phyloP scores from a whole-genome alignment of 2,113 vertebrate species.

The Phaethon lepturus region DNA sequence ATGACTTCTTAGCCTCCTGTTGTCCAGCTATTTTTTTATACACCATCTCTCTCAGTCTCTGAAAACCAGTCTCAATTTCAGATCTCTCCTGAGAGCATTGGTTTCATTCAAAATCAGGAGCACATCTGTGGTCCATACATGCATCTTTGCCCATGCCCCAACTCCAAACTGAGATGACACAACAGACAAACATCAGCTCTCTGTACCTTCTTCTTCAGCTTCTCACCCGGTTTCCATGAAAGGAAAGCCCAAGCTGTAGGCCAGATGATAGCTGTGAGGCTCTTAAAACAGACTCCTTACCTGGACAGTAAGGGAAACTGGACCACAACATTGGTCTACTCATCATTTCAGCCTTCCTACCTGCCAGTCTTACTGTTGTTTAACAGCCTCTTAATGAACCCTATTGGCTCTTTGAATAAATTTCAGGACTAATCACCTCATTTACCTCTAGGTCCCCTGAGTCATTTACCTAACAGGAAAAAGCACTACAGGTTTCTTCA shows the following conservation, averaged over 20 bases:
- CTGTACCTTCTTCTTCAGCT: not conserved
- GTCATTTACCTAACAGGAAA: not conserved
- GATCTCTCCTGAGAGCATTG: not conserved
- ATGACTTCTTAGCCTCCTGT: not conserved
- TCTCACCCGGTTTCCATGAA: not conserved
- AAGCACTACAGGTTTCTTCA: not conserved
- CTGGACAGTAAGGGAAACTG: not conserved
- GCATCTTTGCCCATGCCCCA: not conserved
- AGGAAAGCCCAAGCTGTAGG: not conserved
- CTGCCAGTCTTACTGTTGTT: not conserved
- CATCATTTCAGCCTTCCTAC: not conserved
- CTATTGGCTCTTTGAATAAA: fast-evolving
- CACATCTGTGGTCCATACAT: not conserved
- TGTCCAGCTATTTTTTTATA: not conserved
- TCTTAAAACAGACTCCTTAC: not conserved
- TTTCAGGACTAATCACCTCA: not conserved
- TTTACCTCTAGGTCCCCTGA: not conserved
- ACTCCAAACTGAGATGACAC: not conserved
- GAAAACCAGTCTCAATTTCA: not conserved
- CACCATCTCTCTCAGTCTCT: not conserved
- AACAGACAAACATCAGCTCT: not conserved
- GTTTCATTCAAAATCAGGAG: not conserved
- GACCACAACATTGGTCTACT: not conserved
- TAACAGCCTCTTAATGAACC: not conserved
- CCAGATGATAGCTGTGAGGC: not conserved